Evolutionary conservation across 2,888 invertebrate genomes (phyloP), one percentile per base, ranked within the genome.

Genomic region (Ochlodes sylvanus): DNA sequence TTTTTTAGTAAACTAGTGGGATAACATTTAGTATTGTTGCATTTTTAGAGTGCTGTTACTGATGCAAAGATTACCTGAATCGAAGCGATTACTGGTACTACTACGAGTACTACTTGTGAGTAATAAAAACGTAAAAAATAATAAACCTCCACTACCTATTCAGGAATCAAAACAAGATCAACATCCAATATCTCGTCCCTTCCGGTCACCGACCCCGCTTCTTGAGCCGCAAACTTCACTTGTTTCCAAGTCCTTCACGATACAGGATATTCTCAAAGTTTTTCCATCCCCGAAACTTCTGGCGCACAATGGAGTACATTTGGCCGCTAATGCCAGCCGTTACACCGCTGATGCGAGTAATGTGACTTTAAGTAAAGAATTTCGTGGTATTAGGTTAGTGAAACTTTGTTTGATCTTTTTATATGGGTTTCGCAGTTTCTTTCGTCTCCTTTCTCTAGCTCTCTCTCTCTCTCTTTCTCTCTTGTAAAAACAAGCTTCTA

Each of bases 281-380:
- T 54, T 54, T 32, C 54, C 54, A 32, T 54, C 54, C n/a, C 54
- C 27, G 5, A 32, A 54, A 27, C 32, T 54, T n/a, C n/a, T 14
- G n/a, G 10, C 7, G 27, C n/a, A 32, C 32, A 54, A 32, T 9
- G 7, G 47, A 47, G 47, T 50, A 54, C 52, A 52, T 52, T 54
- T 32, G 3, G 50, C 3, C 19, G 10, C 19, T 47, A 47, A 47
- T 17, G 17, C 9, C 47, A 15, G 47, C 47, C 47, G 47, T 15
- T 47, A 47, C 47, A 50, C 2, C 17, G n/a, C 50, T 50, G 50
- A 19, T 50, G 50, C 47, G 38, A 21, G 19, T 50, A 19, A 19
- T 50, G 50, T 7, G 38, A 21, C 19, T 19, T 50, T 19, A 50
- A 50, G 50, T 19, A 50, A 19, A 50, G 50, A 50, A 19, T 50